Conservation (phyloP, 2,888 invertebrate genomes). For the Cheilosia variabilis region DNA sequence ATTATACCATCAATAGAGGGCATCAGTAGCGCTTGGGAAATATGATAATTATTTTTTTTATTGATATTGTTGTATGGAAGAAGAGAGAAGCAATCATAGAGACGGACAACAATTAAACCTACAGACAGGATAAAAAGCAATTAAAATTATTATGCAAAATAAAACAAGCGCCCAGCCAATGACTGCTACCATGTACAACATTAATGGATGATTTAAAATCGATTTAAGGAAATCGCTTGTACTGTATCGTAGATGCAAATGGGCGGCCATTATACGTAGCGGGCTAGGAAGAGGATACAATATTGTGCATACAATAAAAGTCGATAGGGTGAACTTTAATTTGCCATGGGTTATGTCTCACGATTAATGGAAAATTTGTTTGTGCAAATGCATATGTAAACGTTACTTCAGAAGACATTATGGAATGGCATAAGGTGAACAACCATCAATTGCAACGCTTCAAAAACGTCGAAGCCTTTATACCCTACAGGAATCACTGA, state of each 20-base stretch:
- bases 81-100: slow-evolving; percentile 1
- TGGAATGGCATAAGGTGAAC: too few species aligned
- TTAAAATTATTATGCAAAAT: slow-evolving; percentile 46
- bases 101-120: slow-evolving; percentile 22
- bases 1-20: slow-evolving; percentile 20
- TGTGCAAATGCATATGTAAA: too few species aligned
- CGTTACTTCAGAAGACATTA: too few species aligned
- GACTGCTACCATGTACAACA: slow-evolving; percentile 14
- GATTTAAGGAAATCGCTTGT: slow-evolving; percentile 19
- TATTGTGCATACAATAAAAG: neutral
- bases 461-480: too few species aligned
- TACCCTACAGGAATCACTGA: too few species aligned
- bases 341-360: neutral
- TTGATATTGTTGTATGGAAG: neutral
- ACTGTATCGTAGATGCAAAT: neutral
- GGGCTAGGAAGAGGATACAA: neutral
- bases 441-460: too few species aligned
- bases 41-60: neutral
- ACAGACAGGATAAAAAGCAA: slow-evolving; percentile 30
- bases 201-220: slow-evolving; percentile 48
- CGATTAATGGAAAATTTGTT: neutral
- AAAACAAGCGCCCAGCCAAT: slow-evolving; percentile 2
- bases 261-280: neutral
- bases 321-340: slow-evolving; percentile 10
- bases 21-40: slow-evolving; percentile 1